Evolutionary conservation across 2,797 vertebrate genomes (phyloP), one percentile per base, ranked within the genome.

Genomic region (Leucoraja ocellata): DNA sequence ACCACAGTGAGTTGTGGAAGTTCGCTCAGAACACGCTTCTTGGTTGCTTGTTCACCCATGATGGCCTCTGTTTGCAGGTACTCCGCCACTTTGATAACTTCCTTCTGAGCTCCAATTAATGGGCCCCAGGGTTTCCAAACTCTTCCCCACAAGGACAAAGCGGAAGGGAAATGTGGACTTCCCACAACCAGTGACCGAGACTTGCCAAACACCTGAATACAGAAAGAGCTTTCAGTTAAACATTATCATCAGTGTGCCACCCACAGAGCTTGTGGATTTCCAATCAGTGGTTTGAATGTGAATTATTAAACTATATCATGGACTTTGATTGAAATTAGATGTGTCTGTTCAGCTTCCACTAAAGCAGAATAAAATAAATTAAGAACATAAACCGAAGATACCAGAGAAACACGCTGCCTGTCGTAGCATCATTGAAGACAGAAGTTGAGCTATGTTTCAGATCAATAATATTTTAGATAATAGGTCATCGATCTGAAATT

Each of bases 21-120:
- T 73, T 74, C 68, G 1, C 36, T 54, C 23, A 91, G 90, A n/a
- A 91, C 65, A 25, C 2, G 90, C 5, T 91, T 91, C 39, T 91
- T 91, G 13, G 68, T 91, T 5, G 90, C 90, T 74, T 91, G 65
- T 8, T 91, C 68, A 21, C 90, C 90, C 71, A 91, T 46, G 65
- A 91, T 18, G 7, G 90, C 90, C 65, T 91, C 90, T 46, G 90
- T 73, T 91, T 91, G 90, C 90, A 91, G 65, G 71, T 91, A 91
- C 68, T 91, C 90, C 11, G 90, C 90, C 90, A 91, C 90, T 21
- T 74, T 91, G 65, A 91, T 71, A 74, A 91, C 68, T 28, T 91
- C 90, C 39, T 91, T 91, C 39, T 91, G 90, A 36, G 90, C 90
- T 46, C 36, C 63, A 8, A 73, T 73, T 91, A 91, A 91, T 39